Percentiles rank a stretch among this genome's conserved stretches.
These are phyloP conservation scores for Muscicapa adusta DNA, from an alignment of 2,113 vertebrate genomes.

Conservation along the genomic window DNA sequence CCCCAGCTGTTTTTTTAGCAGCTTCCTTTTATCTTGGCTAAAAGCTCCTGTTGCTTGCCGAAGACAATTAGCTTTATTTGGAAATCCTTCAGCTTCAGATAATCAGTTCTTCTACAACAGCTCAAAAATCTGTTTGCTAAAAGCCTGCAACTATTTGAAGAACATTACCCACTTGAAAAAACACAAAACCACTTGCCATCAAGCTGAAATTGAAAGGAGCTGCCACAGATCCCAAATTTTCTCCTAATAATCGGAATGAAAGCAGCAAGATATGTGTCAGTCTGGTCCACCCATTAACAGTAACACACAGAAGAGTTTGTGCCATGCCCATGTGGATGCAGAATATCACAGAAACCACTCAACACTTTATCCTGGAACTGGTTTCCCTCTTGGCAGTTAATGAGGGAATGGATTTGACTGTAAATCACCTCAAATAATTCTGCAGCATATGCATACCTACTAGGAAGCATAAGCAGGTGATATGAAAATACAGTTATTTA, in stretches of 20 bases:
- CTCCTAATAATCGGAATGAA: neutral
- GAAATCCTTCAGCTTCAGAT: constrained; percentile 8
- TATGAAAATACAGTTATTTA: neutral
- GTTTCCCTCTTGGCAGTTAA: neutral
- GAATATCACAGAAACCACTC: neutral
- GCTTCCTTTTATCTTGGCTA: neutral
- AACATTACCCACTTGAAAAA: neutral
- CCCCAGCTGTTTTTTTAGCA: neutral
- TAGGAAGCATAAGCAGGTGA: neutral
- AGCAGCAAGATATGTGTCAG: neutral
- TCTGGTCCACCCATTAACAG: neutral
- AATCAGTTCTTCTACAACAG: neutral
- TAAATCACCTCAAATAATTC: neutral
- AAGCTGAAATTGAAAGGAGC: neutral
- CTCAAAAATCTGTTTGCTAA: neutral
- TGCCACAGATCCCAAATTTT: neutral
- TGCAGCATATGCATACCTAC: neutral
- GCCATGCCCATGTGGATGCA: neutral
- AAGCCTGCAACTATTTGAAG: neutral
- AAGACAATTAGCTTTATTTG: constrained; percentile 15
- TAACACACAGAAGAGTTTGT: neutral
- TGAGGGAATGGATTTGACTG: neutral
- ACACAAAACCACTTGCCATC: neutral
- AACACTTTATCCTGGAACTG: neutral
- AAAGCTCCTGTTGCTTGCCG: neutral